A percentile compares a stretch with the other conserved stretches of the same genome.
phyloP scores from a whole-genome alignment of 37 sponge, comb jelly and placozoan genomes.

The Haliclona indistincta region DNA sequence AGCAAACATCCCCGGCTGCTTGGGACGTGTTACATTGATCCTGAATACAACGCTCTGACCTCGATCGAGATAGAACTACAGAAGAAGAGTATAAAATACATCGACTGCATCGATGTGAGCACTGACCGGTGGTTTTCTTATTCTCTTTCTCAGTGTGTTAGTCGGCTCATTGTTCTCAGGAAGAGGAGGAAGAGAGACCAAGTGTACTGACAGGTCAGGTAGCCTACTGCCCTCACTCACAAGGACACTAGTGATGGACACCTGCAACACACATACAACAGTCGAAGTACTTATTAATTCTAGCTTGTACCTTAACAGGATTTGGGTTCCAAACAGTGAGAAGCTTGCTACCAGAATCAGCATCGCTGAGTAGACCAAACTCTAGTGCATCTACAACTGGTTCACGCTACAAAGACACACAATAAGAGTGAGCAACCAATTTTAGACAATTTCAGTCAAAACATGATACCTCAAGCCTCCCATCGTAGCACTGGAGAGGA shows the following conservation, averaged over 20 bases:
- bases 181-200: not conserved
- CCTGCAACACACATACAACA: too few species aligned
- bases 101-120: not conserved
- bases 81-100: not conserved
- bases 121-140: not conserved
- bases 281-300: too few species aligned
- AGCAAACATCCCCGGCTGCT: constrained; percentile 31
- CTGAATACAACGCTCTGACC: constrained; percentile 34
- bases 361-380: constrained; percentile 57
- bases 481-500: constrained; percentile 83
- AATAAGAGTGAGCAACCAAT: too few species aligned
- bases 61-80: constrained; percentile 40
- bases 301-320: constrained; percentile 79
- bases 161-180: not conserved
- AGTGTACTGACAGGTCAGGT: too few species aligned
- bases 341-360: constrained; percentile 24
- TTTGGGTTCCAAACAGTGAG: constrained; percentile 73
- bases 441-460: too few species aligned
- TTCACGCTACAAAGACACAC: too few species aligned
- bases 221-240: too few species aligned
- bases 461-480: constrained; percentile 72
- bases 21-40: constrained; percentile 56
- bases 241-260: too few species aligned
- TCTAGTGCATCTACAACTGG: constrained; percentile 72
- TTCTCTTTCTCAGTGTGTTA: not conserved